A percentile compares a stretch with the other conserved stretches of the same genome.
These are phyloP conservation scores for Diarsia brunnea DNA, from an alignment of 2,888 invertebrate species.

Conservation along the genomic window DNA sequence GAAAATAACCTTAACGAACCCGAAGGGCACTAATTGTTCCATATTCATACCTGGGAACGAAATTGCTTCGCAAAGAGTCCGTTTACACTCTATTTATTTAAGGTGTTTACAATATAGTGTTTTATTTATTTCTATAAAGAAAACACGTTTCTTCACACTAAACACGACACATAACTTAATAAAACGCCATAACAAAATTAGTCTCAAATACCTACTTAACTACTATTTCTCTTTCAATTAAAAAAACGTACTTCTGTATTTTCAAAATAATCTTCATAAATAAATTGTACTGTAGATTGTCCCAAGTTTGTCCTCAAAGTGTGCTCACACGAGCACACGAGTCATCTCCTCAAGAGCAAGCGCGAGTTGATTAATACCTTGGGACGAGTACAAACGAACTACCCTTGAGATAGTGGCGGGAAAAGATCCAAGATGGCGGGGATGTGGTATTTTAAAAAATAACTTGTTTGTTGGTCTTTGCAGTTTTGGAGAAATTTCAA, in stretches of 20 bases:
- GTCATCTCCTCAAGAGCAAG: constrained; percentile 55
- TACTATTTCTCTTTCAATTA: neutral
- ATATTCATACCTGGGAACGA: no score
- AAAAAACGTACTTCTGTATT: neutral
- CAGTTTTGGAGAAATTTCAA: neutral
- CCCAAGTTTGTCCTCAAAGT: constrained; percentile 7
- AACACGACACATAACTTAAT: no score
- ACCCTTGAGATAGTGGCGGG: constrained; percentile 50
- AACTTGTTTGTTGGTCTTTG: neutral
- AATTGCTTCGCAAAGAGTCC: no score
- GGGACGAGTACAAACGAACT: constrained; percentile 63
- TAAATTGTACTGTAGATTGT: neutral
- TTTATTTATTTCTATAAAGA: no score
- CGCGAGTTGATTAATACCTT: constrained; percentile 68
- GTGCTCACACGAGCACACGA: constrained; percentile 45
- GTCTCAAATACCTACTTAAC: neutral
- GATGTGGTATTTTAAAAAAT: constrained; percentile 29
- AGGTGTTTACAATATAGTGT: no score
- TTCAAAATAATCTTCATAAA: neutral
- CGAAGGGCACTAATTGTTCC: no score
- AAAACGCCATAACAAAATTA: neutral
- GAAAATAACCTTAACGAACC: no score
- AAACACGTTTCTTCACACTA: no score
- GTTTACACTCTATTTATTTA: no score
- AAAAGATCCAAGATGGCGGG: constrained; percentile 8